Base-by-base conservation (phyloP, 1,140 invertebrate genomes). In the Aphelinus atriplicis region DNA sequence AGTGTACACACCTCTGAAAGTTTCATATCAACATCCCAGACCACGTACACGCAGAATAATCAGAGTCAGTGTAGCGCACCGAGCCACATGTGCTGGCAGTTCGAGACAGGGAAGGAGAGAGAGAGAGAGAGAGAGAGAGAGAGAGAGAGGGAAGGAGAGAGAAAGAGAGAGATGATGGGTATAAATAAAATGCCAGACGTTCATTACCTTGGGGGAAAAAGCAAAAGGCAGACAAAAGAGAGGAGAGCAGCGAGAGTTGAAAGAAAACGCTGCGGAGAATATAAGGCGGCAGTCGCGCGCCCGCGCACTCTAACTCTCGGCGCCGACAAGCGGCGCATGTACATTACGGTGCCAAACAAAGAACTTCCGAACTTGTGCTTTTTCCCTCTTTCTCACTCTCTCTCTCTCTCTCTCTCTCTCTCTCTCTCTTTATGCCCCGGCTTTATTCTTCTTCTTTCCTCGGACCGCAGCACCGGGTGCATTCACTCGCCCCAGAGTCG, bases 301-400 rank as follows among this genome's bases (percentile, higher is more conserved):
- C n/a, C 48, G 47, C 60, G n/a, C 55, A 43, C 45, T 60, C 26
- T 26, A 26, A 26, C 26, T 26, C 26, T 26, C 26, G 26, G 26
- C 26, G 26, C 26, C 26, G 26, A 26, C 26, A 26, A 26, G 26
- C 26, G 26, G 26, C 26, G 26, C 26, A 26, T 45, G 53, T 72
- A 66, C 47, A 43, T 53, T 51, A 53, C n/a, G 7, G 10, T 56
- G 47, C n/a, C 60, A 64, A 70, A 70, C 67, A 75, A 75, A 75
- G 61, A 58, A 62, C 60, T 64, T 70, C 47, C 66, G 61, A 70
- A 58, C 58, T 26, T 26, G 26, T 26, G 5, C 26, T 26, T 26
- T n/a, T 64, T 57, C 42, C 47, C 45, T 58, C 43, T 58, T 53
- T 45, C 48, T 53, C 43, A 9, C 51, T 3, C 2, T 7, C n/a